Conservation (phyloP, 2,797 vertebrate genomes). For the Coluber constrictor region DNA sequence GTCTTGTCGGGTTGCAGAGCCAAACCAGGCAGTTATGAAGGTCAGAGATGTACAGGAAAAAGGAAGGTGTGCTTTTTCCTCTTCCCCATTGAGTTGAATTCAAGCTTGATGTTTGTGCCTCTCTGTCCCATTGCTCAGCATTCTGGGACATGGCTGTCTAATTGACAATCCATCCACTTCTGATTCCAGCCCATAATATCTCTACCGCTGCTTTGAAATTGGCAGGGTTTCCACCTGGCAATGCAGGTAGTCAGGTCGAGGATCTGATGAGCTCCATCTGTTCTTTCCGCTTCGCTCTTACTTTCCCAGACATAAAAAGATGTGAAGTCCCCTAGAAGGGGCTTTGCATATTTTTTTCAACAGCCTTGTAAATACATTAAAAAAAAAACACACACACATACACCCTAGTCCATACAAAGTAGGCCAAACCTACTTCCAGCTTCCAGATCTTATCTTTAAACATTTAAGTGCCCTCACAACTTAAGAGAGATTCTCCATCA, state of each 20-base stretch:
- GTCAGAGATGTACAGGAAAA: background rate
- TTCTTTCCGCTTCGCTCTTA: background rate
- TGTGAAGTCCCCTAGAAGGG: background rate
- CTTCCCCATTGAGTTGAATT: background rate
- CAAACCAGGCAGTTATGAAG: no score
- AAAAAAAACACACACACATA: background rate
- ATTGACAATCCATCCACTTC: background rate
- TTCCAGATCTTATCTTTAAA: background rate
- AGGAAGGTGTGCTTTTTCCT: background rate
- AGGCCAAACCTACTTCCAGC: background rate
- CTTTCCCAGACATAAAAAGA: background rate
- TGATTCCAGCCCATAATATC: background rate
- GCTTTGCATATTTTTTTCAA: background rate
- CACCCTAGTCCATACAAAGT: background rate
- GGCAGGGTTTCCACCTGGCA: background rate
- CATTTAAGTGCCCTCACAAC: no score
- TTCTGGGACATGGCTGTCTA: background rate
- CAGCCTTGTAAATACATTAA: background rate
- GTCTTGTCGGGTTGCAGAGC: no score
- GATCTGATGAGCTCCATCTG: background rate
- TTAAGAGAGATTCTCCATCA: no score
- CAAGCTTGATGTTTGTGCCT: background rate
- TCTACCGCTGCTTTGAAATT: background rate
- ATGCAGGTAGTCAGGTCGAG: background rate
- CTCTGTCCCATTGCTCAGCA: background rate